A percentile compares a stretch with the other conserved stretches of the same genome.
These are phyloP conservation scores for Noctua janthe DNA, from an alignment of 2,888 invertebrate genomes.

Conservation along the genomic window DNA sequence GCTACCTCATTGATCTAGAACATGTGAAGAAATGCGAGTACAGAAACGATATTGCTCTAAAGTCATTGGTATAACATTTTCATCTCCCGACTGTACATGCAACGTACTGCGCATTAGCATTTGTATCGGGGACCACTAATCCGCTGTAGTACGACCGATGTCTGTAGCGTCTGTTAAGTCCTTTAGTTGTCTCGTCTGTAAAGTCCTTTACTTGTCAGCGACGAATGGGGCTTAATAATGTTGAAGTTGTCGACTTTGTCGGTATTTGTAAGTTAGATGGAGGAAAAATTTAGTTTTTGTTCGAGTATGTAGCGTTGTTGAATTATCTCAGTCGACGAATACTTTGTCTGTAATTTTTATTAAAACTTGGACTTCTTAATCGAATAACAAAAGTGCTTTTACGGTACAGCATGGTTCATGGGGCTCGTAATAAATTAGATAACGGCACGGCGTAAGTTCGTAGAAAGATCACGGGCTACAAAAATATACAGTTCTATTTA, in stretches of 20 bases:
- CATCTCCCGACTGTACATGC: constrained; percentile 30
- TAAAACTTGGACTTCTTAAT: not conserved
- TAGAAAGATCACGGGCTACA: not conserved
- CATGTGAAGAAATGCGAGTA: not conserved
- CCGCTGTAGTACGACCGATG: constrained; percentile 51
- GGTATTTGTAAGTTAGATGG: constrained; percentile 1
- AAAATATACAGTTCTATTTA: not conserved
- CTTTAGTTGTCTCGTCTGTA: constrained; percentile 44
- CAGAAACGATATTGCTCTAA: not conserved
- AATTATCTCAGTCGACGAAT: not conserved
- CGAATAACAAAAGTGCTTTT: not conserved
- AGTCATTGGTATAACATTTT: not conserved
- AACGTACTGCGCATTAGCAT: constrained; percentile 51
- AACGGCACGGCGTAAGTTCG: not conserved
- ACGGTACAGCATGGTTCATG: not conserved
- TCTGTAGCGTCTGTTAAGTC: constrained; percentile 54
- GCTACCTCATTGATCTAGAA: not conserved
- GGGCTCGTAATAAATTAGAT: too few species aligned
- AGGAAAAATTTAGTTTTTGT: not conserved
- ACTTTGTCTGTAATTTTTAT: too few species aligned
- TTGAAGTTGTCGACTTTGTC: constrained; percentile 17
- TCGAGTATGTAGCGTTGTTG: not conserved
- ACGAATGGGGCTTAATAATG: constrained; percentile 33
- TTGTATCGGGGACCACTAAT: constrained; percentile 61
- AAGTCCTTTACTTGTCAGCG: constrained; percentile 56